phyloP scores from a whole-genome alignment of 2,888 invertebrate genomes.

The Amphipyra berbera region DNA sequence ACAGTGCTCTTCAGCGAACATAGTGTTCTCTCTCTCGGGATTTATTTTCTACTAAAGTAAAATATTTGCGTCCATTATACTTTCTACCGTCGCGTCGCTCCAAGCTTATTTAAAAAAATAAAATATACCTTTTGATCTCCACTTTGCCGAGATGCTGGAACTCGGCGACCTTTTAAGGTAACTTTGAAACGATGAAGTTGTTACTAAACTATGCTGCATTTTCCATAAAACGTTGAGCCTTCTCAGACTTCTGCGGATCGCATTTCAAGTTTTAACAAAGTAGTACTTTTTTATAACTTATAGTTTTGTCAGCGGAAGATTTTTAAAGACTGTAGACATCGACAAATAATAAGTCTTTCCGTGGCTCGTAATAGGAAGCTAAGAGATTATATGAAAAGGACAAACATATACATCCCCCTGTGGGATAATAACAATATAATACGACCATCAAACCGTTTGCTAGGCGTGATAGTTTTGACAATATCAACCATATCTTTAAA shows the following conservation, averaged over 20 bases:
- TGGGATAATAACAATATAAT: too few species aligned
- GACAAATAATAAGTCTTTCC: too few species aligned
- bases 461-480: too few species aligned
- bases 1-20: slow-evolving; percentile 64
- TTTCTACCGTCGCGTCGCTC: slow-evolving; percentile 9
- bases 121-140: slow-evolving; percentile 32
- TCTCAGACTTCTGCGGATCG: slow-evolving; percentile 26
- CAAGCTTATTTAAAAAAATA: slow-evolving; percentile 28
- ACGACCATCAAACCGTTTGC: too few species aligned
- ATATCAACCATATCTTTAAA: too few species aligned
- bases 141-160: slow-evolving; percentile 21
- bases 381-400: too few species aligned
- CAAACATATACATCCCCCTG: too few species aligned
- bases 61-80: slow-evolving; percentile 57
- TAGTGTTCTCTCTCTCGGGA: slow-evolving; percentile 55
- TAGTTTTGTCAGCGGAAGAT: slow-evolving; percentile 19
- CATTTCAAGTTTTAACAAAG: slow-evolving; percentile 43
- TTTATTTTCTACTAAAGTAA: slow-evolving; percentile 65
- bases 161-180: slow-evolving; percentile 35
- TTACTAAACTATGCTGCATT: slow-evolving; percentile 39
- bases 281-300: background rate
- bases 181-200: slow-evolving; percentile 36
- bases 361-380: too few species aligned
- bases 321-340: background rate
- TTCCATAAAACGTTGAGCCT: slow-evolving; percentile 35